Percentiles rank a stretch among this genome's conserved stretches.
phyloP scores from a whole-genome alignment of 2,797 vertebrate genomes.

The Coreius guichenoti region DNA sequence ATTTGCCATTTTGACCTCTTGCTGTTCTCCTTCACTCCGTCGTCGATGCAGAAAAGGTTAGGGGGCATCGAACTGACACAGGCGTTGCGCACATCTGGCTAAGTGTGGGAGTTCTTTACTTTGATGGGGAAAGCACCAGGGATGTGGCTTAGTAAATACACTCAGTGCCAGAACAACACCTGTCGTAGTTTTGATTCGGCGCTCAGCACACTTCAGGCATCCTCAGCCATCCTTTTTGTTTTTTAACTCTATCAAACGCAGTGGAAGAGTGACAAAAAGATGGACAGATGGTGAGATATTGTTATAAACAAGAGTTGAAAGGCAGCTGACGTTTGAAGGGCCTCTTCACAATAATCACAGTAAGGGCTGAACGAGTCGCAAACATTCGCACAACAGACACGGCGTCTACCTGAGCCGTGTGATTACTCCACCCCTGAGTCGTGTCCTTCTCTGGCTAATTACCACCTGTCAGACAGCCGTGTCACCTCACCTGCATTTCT shows the following conservation, averaged over 20 bases:
- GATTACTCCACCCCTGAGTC: conserved; percentile 41
- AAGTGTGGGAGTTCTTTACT: conserved; percentile 56
- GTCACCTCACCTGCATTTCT: conserved; percentile 56
- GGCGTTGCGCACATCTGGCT: conserved; percentile 76
- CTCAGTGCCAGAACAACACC: not conserved
- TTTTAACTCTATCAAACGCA: not conserved
- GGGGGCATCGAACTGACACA: conserved; percentile 73
- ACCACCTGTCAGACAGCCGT: conserved; percentile 53
- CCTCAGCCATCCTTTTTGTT: conserved; percentile 1
- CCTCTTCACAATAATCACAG: conserved; percentile 38
- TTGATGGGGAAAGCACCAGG: conserved; percentile 49
- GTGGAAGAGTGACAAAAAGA: conserved; percentile 26
- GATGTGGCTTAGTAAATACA: conserved; percentile 23
- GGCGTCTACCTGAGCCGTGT: conserved; percentile 4
- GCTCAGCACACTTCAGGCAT: not conserved
- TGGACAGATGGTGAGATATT: conserved; percentile 35
- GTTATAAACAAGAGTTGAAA: conserved; percentile 35
- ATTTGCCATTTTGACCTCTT: conserved; percentile 75
- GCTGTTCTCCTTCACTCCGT: conserved; percentile 73
- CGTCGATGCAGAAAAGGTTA: conserved; percentile 66
- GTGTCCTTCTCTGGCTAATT: conserved; percentile 50
- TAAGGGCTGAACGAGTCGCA: not conserved
- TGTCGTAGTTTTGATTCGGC: not conserved
- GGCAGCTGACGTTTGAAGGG: conserved; percentile 32
- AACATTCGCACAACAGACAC: conserved; percentile 8